Evolutionary conservation across 64 coral and sea anemone genomes (phyloP).

Genomic region (Stylophora pistillata): DNA sequence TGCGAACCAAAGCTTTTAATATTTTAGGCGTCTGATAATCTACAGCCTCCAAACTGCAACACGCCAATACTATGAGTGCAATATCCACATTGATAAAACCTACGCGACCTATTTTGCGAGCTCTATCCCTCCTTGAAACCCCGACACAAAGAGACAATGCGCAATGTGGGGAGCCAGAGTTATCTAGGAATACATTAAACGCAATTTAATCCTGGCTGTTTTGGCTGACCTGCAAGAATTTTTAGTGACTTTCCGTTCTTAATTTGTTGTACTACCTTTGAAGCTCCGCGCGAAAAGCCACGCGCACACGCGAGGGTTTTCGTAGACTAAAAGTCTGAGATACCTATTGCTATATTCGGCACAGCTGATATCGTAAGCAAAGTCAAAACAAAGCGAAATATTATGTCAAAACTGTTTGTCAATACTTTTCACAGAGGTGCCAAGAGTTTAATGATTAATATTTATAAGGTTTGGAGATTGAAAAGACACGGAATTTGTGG

Average conservation of each 20-base stretch:
- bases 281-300: background rate
- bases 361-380: background rate
- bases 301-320: background rate
- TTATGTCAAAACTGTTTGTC: background rate
- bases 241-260: background rate
- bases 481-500: background rate
- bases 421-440: background rate
- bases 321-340: background rate
- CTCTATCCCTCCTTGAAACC: too few relatives aligned
- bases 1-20: background rate
- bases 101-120: background rate
- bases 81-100: background rate
- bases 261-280: background rate
- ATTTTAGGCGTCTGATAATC: background rate
- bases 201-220: background rate
- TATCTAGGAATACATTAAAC: slow-evolving; percentile 27
- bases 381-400: background rate
- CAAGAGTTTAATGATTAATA: slow-evolving; percentile 12
- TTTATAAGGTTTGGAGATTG: slow-evolving; percentile 9
- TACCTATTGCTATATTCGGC: background rate
- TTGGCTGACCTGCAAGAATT: background rate
- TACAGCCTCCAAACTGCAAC: background rate
- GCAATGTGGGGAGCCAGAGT: background rate
- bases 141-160: background rate
- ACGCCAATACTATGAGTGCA: too few relatives aligned